Percentiles rank a stretch among this genome's conserved stretches.
Evolutionary conservation across 2,797 vertebrate genomes (phyloP).

Genomic region (Mustela erminea): DNA sequence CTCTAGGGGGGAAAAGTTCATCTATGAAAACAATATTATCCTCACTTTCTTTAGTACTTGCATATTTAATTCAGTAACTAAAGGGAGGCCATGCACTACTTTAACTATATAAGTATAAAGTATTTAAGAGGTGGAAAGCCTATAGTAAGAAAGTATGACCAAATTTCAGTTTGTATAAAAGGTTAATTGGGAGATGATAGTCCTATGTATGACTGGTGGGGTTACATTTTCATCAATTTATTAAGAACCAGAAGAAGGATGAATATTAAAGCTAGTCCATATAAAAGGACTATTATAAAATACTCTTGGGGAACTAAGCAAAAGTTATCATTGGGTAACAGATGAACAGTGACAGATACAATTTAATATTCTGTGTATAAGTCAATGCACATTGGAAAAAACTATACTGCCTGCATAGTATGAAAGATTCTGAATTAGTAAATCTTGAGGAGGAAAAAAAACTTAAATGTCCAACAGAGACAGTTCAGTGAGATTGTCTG

Average conservation of each 20-base stretch:
- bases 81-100: background rate
- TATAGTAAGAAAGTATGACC: conserved; percentile 63
- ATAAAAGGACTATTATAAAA: conserved; percentile 42
- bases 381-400: conserved; percentile 42
- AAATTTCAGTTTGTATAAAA: background rate
- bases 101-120: conserved; percentile 36
- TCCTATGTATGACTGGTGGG: background rate
- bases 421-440: conserved; percentile 5
- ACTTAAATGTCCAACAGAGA: background rate
- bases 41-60: background rate
- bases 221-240: conserved; percentile 54
- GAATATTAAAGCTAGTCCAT: conserved; percentile 50
- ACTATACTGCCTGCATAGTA: background rate
- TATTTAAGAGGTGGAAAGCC: conserved; percentile 47
- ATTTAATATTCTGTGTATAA: conserved; percentile 62
- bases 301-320: conserved; percentile 25
- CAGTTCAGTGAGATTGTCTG: background rate
- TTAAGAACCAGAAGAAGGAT: conserved; percentile 63
- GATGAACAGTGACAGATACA: conserved; percentile 70
- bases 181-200: conserved; percentile 19
- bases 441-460: background rate
- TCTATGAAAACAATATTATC: background rate
- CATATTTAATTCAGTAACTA: background rate
- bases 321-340: conserved; percentile 63
- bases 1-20: background rate